Evolutionary conservation across 2,113 vertebrate species (phyloP), one percentile per base, ranked within the genome.

Genomic region (Theropithecus gelada): DNA sequence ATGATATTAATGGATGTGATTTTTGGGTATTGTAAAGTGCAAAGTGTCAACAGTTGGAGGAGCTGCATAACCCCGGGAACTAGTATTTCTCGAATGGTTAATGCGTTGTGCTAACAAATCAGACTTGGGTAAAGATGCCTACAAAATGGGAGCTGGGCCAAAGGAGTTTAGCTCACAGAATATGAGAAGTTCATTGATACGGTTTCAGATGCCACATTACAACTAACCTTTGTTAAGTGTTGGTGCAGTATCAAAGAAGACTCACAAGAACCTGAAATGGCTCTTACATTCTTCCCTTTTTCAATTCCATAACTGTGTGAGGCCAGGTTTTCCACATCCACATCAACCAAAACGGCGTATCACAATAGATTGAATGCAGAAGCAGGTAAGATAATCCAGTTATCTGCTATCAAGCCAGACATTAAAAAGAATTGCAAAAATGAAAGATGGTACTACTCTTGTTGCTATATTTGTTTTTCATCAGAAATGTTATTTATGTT

Each of bases 401-500:
- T 55, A 32, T 17, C 50, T 38, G 70, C 35, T 38, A 23, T 66
- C 59, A 73, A 86, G 13, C 30, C 48, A 45, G 52, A 80, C 35
- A 61, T 61, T 38, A 68, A 45, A 50, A 27, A 93, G 38, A 78
- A 90, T 38, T 70, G 20, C 45, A 38, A 55, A 87, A 61, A 18
- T 55, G 32, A 27, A 45, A 38, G 32, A 11, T 32, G 78, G 8
- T 22, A 40, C 18, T 50, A 32, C 18, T 50, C 38, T 59, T 43
- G 13, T 52, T 38, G 38, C 52, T 83, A 48, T 8, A 48, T 59
- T 84, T 88, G 13, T 90, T 91, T 91, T 45, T 68, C 23, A 14
- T 79, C 76, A 84, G 59, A 96, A 75, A 30, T 68, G 30, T 18
- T 79, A 66, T 40, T 96, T 92, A 68, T 88, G 30, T 80, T 88